These are phyloP conservation scores for Palythoa heliodiscus DNA, from an alignment of 92 coral and sea anemone genomes.

Conservation along the genomic window DNA sequence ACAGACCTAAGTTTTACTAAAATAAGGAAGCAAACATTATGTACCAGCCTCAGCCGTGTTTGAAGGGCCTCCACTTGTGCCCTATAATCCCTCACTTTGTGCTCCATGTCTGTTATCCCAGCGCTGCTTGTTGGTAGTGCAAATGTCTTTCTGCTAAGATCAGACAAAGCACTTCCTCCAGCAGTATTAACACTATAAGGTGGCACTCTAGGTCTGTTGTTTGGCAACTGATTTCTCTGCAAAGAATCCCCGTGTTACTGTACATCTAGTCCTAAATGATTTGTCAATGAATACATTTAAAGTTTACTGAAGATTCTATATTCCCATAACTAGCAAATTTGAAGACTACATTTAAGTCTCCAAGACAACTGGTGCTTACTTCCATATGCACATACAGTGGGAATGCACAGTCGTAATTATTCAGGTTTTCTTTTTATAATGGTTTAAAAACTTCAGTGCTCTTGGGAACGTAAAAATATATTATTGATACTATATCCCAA, in stretches of 20 bases:
- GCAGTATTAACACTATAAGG: neutral
- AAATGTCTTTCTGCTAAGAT: conserved; percentile 39
- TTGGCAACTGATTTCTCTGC: conserved; percentile 11
- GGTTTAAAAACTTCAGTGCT: too few relatives aligned
- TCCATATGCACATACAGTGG: too few relatives aligned
- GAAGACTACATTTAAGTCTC: too few relatives aligned
- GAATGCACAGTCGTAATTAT: too few relatives aligned
- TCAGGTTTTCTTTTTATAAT: too few relatives aligned
- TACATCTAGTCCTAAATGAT: neutral
- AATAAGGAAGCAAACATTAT: neutral
- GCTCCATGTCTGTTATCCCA: conserved; percentile 52
- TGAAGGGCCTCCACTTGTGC: conserved; percentile 69
- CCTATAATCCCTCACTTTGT: conserved; percentile 44
- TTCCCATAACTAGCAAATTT: too few relatives aligned
- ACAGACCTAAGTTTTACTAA: neutral
- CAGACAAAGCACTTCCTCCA: conserved; percentile 20
- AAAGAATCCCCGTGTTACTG: neutral
- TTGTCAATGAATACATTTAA: neutral
- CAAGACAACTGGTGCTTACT: too few relatives aligned
- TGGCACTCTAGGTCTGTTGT: neutral
- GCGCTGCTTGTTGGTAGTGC: conserved; percentile 47
- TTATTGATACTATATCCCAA: too few relatives aligned
- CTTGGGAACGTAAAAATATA: too few relatives aligned
- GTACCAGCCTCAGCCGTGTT: conserved; percentile 76
- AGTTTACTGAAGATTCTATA: too few relatives aligned